Evolutionary conservation across 2,888 invertebrate species (phyloP), one percentile per base, ranked within the genome.

Genomic region (Trachelus tabidus): DNA sequence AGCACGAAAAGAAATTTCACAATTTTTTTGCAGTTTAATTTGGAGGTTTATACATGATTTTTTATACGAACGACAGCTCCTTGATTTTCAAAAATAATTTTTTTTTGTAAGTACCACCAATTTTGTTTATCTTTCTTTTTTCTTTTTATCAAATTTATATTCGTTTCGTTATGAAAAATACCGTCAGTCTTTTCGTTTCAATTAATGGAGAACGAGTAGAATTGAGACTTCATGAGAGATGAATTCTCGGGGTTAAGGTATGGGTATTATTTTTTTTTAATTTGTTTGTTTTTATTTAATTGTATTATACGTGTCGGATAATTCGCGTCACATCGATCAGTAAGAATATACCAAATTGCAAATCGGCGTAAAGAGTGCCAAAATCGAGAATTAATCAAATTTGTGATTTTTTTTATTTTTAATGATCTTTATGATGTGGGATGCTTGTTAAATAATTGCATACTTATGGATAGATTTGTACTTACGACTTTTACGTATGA

Each of bases 1-100:
- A 87, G 35, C 91, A 91, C 78, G 85, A 86, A 68, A 87, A 83
- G 71, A 89, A 85, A 37, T 81, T 81, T 77, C 90, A 90, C 75
- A 85, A 81, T 73, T 74, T 81, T 34, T 83, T 82, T 33, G 56
- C 74, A 40, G 71, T 77, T 56, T 78, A 76, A 80, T 76, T 12
- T 23, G 30, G 33, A 76, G 68, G 12, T 34, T 15, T 74, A 68
- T 35, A 34, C 31, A 56, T 30, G 11, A 15, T 56, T 35, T 74
- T 35, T 15, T 23, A 34, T 34, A 56, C 30, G 34, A 34, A 23
- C 9, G n/a, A 3, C 37, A 35, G 23, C 23, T 34, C 3, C 23
- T 34, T 74, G 30, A 74, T 11, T 71, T 71, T 56, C 23, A 56
- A 56, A 56, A 23, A 23, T 9, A 35, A 35, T 15, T 23, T 56